A percentile compares a stretch with the other conserved stretches of the same genome.
Conservation (phyloP, 2,888 invertebrate species). For the Pegoplata infirma region DNA sequence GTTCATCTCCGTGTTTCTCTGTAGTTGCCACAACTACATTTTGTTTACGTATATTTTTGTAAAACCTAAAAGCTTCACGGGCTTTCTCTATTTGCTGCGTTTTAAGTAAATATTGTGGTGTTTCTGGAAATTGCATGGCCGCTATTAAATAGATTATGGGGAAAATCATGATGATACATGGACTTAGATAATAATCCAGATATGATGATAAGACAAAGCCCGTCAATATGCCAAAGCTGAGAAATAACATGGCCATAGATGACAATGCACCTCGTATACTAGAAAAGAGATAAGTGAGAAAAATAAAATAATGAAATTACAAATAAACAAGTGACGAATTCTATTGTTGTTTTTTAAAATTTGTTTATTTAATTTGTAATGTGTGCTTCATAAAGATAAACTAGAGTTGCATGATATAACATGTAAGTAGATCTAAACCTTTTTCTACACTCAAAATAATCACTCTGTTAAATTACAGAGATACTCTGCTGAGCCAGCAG, state of each 20-base stretch:
- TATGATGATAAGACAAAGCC: slow-evolving; percentile 73
- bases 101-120: slow-evolving; percentile 71
- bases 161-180: slow-evolving; percentile 69
- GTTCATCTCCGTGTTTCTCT: not conserved
- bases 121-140: slow-evolving; percentile 71
- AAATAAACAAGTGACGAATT: no score
- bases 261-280: slow-evolving; percentile 75
- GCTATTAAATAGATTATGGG: slow-evolving; percentile 70
- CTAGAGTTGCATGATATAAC: no score
- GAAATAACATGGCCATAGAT: slow-evolving; percentile 71
- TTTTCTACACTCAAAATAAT: no score
- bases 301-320: slow-evolving; percentile 54
- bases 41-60: slow-evolving; percentile 67
- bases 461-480: no score
- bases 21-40: slow-evolving; percentile 63
- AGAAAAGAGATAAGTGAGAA: not conserved
- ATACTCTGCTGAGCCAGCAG: no score
- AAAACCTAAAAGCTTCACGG: slow-evolving; percentile 70
- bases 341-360: no score
- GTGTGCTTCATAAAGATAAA: no score
- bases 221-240: slow-evolving; percentile 72
- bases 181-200: slow-evolving; percentile 72
- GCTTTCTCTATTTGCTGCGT: slow-evolving; percentile 67
- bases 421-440: no score
- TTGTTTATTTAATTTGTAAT: no score